A percentile compares a stretch with the other conserved stretches of the same genome.
Evolutionary conservation across 2,113 vertebrate genomes (phyloP).

Genomic region (Lethenteron camtschaticum): DNA sequence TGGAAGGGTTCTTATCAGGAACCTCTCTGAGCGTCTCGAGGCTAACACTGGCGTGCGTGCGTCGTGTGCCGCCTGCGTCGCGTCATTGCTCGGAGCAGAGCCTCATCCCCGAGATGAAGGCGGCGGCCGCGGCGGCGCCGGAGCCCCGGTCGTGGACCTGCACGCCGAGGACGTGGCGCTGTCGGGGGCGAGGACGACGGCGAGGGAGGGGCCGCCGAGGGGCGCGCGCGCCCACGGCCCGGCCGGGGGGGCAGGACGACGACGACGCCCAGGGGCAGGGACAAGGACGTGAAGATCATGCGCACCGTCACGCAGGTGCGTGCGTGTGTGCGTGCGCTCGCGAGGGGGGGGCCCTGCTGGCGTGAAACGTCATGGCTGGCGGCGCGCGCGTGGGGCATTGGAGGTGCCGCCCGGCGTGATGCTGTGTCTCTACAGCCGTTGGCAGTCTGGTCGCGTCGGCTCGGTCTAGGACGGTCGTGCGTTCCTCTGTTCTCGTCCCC

Average conservation of each 20-base stretch:
- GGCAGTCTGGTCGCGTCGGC: too few species aligned
- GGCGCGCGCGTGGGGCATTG: too few species aligned
- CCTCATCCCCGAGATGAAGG: slow-evolving; percentile 68
- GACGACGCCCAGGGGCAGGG: slow-evolving; percentile 18
- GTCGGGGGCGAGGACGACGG: slow-evolving; percentile 54
- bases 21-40: too few species aligned
- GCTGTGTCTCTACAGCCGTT: too few species aligned
- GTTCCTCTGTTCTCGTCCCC: neutral
- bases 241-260: slow-evolving; percentile 16
- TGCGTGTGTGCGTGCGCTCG: slow-evolving; percentile 19
- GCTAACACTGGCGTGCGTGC: too few species aligned
- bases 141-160: slow-evolving; percentile 52
- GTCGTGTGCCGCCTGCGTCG: too few species aligned
- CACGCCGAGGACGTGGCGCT: slow-evolving; percentile 53
- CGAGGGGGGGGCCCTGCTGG: slow-evolving; percentile 22
- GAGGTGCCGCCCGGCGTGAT: too few species aligned
- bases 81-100: slow-evolving; percentile 25
- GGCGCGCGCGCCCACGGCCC: too few species aligned
- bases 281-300: slow-evolving; percentile 58
- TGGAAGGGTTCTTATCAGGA: too few species aligned
- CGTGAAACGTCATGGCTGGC: too few species aligned
- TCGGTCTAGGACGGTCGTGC: neutral
- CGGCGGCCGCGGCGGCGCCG: slow-evolving; percentile 25
- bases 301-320: slow-evolving; percentile 62
- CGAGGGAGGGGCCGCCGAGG: slow-evolving; percentile 19